Percentiles rank a stretch among this genome's conserved stretches.
Evolutionary conservation across 1,140 invertebrate genomes (phyloP).

Genomic region (Platyura marginata): DNA sequence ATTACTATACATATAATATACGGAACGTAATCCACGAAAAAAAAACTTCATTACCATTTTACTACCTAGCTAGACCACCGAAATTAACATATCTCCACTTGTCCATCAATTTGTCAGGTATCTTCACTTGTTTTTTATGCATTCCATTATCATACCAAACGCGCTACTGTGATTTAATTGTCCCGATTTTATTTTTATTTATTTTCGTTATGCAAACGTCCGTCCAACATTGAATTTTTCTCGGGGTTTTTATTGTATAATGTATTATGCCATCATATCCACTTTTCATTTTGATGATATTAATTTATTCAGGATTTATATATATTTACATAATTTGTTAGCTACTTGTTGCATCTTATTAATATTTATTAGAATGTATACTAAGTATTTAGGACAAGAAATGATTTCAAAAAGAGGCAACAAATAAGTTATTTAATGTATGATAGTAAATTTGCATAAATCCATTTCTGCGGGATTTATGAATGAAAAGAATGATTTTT

Average conservation of each 20-base stretch:
- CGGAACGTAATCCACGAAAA: no score
- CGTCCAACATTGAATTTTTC: neutral
- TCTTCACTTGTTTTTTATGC: neutral
- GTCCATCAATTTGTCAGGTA: neutral
- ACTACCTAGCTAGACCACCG: neutral
- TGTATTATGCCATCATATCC: neutral
- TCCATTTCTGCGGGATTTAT: neutral
- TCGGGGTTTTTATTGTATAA: neutral
- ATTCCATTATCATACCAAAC: neutral
- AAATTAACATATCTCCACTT: neutral
- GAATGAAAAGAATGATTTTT: no score
- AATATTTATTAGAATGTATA: conserved; percentile 2
- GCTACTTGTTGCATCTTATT: conserved; percentile 4
- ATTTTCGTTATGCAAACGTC: neutral
- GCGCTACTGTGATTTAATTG: neutral
- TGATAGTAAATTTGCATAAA: neutral
- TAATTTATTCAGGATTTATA: conserved; percentile 3
- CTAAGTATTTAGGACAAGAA: neutral
- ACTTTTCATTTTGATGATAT: neutral
- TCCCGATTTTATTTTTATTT: neutral
- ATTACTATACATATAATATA: no score
- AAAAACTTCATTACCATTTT: neutral
- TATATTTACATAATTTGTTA: conserved; percentile 3
- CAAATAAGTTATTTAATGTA: neutral
- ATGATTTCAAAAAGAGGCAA: neutral